Evolutionary conservation across 2,888 invertebrate genomes (phyloP), one percentile per base, ranked within the genome.

Genomic region (Drosophila cracens): DNA sequence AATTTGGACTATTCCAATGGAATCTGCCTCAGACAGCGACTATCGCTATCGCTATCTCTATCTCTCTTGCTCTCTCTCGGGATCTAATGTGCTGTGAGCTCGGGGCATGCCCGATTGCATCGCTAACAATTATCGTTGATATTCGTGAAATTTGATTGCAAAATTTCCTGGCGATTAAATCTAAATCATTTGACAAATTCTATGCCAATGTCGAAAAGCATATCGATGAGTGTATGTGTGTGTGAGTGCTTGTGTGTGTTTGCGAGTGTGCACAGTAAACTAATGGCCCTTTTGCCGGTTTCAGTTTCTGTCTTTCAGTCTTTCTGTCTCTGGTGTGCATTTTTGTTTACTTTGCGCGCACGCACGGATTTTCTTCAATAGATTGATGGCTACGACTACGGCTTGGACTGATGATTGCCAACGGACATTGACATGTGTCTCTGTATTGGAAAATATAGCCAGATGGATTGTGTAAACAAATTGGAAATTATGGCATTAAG

Each of bases 161-260:
- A 83, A 87, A 87, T 91, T 90, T 91, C 82, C 82, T 73, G 81
- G 72, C 92, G 92, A 92, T 92, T 92, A 92, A 92, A 90, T 91
- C 86, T 88, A 90, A 91, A 92, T 92, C 92, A 92, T 85, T 88
- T 83, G 70, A 73, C 74, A 74, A 79, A 82, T 74, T 67, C 75
- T 34, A 2, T 46, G 61, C 67, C 34, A 64, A 56, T 79, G 59
- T 74, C 59, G 53, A 63, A 59, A 59, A 31, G n/a, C 52, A 46
- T 33, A 46, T 43, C 33, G 16, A 29, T 16, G 31, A n/a, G 33
- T 38, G 40, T 36, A 8, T 59, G 21, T 58, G 27, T 62, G 58
- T 43, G 29, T 13, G 8, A 21, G 53, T 54, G 29, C 49, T 36
- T 54, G 43, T 78, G 33, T 60, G 49, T 53, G 36, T n/a, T n/a